Conservation (phyloP, 2,888 invertebrate species). For the Melitaea athalia region DNA sequence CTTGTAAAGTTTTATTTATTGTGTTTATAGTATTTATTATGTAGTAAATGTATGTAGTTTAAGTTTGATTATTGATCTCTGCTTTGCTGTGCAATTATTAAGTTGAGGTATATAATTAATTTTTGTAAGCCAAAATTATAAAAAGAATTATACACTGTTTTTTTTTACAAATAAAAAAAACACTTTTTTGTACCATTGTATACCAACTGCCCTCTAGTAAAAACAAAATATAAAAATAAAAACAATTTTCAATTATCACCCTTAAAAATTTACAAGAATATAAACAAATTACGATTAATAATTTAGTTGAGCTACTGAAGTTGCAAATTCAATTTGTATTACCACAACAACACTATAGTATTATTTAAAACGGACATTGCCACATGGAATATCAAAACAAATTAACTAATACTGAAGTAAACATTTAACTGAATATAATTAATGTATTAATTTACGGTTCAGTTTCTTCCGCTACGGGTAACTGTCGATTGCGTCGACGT, state of each 20-base stretch:
- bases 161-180: too few species aligned
- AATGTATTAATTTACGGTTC: conserved; percentile 10
- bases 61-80: too few species aligned
- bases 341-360: neutral
- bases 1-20: too few species aligned
- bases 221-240: too few species aligned
- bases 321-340: neutral
- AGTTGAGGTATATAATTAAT: too few species aligned
- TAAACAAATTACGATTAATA: neutral
- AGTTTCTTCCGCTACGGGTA: conserved; percentile 2
- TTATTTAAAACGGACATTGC: neutral
- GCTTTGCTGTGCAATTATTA: too few species aligned
- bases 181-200: too few species aligned
- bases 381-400: neutral
- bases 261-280: neutral
- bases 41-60: too few species aligned
- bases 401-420: conserved; percentile 4
- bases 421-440: conserved; percentile 4
- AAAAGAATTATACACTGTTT: too few species aligned
- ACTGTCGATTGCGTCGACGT: conserved; percentile 1
- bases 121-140: too few species aligned
- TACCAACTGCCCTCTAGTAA: too few species aligned
- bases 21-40: too few species aligned
- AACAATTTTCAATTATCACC: neutral
- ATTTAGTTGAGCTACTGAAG: conserved; percentile 1